These are phyloP conservation scores for Gnathonemus longibarbis DNA, from an alignment of 2,113 vertebrate genomes.

Conservation along the genomic window DNA sequence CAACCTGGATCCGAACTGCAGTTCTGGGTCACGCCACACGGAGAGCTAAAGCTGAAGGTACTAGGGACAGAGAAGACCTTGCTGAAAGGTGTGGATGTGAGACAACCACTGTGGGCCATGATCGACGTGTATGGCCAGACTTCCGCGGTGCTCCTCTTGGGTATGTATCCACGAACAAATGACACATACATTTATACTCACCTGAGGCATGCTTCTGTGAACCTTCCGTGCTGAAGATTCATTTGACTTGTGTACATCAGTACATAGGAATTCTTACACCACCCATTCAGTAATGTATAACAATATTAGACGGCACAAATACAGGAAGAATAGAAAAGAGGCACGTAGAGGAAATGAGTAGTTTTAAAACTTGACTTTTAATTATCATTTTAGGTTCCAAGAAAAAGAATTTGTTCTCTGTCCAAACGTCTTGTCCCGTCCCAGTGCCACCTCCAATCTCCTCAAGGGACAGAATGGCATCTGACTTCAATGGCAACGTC, in stretches of 20 bases:
- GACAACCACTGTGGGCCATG: conserved; percentile 66
- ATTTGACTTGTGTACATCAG: neutral
- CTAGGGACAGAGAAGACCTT: neutral
- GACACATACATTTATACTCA: neutral
- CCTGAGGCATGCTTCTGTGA: neutral
- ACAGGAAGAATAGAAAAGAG: neutral
- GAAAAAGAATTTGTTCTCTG: conserved; percentile 16
- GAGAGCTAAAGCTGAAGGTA: conserved; percentile 36
- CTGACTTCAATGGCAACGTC: neutral
- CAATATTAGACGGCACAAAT: neutral
- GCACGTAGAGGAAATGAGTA: neutral
- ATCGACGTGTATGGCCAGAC: conserved; percentile 77
- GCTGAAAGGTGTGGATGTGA: conserved; percentile 37
- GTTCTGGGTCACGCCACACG: conserved; percentile 64
- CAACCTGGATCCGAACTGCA: conserved; percentile 41
- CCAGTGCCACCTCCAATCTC: neutral
- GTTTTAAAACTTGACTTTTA: neutral
- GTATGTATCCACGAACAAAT: conserved; percentile 44
- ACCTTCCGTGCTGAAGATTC: neutral
- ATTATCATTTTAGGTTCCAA: conserved; percentile 47
- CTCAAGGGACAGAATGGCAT: neutral
- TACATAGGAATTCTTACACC: neutral
- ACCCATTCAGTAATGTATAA: neutral
- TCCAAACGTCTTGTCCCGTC: conserved; percentile 45
- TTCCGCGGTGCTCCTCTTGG: conserved; percentile 56